phyloP scores from a whole-genome alignment of 2,797 vertebrate species.

The Pangasius macronema region DNA sequence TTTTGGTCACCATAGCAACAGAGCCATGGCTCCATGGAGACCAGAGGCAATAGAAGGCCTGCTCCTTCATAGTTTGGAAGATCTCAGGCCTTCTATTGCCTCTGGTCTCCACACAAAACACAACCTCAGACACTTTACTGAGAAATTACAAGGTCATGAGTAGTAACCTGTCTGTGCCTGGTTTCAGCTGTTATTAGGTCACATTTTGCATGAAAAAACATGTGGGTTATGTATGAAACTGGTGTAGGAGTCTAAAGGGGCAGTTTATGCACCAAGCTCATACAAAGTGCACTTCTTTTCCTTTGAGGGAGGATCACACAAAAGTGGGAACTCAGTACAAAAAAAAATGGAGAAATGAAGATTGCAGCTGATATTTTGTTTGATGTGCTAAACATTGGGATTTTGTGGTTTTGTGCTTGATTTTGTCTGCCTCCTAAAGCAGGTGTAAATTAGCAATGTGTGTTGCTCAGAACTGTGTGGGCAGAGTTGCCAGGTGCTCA shows the following conservation, averaged over 20 bases:
- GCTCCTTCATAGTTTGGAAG: conserved; percentile 19
- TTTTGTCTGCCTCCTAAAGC: background rate
- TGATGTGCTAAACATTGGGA: background rate
- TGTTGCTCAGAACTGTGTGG: background rate
- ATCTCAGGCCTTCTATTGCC: background rate
- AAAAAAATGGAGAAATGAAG: background rate
- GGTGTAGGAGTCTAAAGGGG: background rate
- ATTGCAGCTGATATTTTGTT: background rate
- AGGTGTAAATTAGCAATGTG: background rate
- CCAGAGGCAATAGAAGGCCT: conserved; percentile 35
- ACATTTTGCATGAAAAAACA: background rate
- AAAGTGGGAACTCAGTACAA: background rate
- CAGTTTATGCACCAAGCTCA: background rate
- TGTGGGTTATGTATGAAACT: background rate
- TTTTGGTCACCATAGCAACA: conserved; percentile 69
- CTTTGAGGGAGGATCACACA: background rate
- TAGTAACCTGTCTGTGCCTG: background rate
- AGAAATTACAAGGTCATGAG: background rate
- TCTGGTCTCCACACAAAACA: background rate
- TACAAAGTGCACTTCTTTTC: background rate
- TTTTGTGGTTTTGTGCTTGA: background rate
- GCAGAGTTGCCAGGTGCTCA: background rate
- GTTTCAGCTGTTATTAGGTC: background rate
- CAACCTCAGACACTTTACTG: background rate
- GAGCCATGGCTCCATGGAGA: conserved; percentile 57